phyloP scores from a whole-genome alignment of 2,888 invertebrate species.

The Allacma fusca region DNA sequence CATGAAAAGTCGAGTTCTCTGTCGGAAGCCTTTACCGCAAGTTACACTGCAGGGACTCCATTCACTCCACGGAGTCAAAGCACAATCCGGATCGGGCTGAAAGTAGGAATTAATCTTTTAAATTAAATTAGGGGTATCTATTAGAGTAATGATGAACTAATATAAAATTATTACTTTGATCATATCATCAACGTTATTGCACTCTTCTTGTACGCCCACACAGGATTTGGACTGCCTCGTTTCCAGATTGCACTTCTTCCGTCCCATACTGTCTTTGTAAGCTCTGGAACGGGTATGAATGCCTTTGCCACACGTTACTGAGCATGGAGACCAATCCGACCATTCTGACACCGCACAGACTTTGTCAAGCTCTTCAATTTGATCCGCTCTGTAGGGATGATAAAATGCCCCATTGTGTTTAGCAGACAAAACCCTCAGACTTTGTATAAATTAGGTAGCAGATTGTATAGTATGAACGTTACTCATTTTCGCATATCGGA shows the following conservation, averaged over 20 bases:
- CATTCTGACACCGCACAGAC: slow-evolving; percentile 77
- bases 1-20: slow-evolving; percentile 75
- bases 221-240: slow-evolving; percentile 83
- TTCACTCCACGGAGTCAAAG: slow-evolving; percentile 87
- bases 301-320: slow-evolving; percentile 83
- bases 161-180: slow-evolving; percentile 1
- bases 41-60: slow-evolving; percentile 92
- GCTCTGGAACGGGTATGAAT: slow-evolving; percentile 77
- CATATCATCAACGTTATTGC: slow-evolving; percentile 53
- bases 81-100: slow-evolving; percentile 64
- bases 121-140: not conserved
- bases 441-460: not conserved
- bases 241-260: slow-evolving; percentile 81
- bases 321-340: slow-evolving; percentile 86
- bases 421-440: too few species aligned
- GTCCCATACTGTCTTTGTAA: slow-evolving; percentile 78
- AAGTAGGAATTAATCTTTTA: slow-evolving; percentile 26
- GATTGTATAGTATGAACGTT: not conserved
- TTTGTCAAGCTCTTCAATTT: slow-evolving; percentile 64
- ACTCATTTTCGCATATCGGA: slow-evolving; percentile 72
- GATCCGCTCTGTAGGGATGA: slow-evolving; percentile 40
- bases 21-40: slow-evolving; percentile 78
- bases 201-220: slow-evolving; percentile 67
- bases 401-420: not conserved
- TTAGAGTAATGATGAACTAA: not conserved